Conservation (phyloP, 2,113 vertebrate species). For the Psittacara wagleri region DNA sequence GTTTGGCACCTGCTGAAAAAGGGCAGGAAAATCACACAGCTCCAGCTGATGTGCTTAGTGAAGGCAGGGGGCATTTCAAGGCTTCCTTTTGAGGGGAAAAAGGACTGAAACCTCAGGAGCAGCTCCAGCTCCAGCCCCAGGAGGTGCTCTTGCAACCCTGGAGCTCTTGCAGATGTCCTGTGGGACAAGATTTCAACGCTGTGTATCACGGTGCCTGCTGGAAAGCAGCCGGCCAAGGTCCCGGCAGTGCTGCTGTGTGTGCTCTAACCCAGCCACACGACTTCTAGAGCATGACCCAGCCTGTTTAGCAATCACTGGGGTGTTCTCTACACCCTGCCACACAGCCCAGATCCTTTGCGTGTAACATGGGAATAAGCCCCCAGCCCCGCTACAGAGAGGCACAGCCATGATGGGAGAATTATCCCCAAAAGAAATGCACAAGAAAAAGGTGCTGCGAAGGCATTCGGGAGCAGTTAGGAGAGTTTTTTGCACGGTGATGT, state of each 20-base stretch:
- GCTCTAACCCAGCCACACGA: background rate
- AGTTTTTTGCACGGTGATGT: background rate
- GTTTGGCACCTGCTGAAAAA: background rate
- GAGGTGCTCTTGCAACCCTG: accelerated
- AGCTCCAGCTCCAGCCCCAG: accelerated
- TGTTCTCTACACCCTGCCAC: background rate
- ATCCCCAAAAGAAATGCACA: background rate
- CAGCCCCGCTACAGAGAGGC: accelerated
- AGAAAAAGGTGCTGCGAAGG: background rate
- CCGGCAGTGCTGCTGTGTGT: background rate
- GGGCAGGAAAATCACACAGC: background rate
- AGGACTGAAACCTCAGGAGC: background rate
- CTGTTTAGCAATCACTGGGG: background rate
- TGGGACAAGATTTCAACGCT: accelerated
- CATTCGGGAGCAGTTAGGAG: background rate
- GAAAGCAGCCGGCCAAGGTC: background rate
- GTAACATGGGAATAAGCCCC: background rate
- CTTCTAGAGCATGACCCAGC: constrained; percentile 47
- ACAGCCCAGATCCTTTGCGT: accelerated
- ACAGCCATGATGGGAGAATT: background rate
- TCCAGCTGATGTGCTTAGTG: background rate
- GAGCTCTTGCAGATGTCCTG: accelerated
- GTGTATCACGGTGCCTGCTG: background rate
- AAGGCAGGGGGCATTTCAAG: accelerated
- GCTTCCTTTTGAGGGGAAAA: background rate